Conservation (phyloP, 1,140 invertebrate species). For the Lepidurus apus region DNA sequence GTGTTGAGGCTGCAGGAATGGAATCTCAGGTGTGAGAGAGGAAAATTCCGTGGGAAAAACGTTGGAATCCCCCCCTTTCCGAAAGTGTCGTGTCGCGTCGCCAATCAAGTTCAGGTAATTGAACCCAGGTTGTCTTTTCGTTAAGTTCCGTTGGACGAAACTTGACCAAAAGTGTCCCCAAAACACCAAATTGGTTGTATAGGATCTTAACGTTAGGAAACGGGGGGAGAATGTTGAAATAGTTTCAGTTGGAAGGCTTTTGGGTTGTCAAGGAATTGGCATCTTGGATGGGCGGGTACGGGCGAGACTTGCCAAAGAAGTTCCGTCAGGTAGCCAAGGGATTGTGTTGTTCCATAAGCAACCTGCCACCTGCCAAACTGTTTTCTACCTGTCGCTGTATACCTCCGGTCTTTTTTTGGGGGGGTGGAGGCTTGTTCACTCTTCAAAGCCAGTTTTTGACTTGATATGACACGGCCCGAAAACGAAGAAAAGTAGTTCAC, state of each 20-base stretch:
- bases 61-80: not conserved
- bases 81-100: not conserved
- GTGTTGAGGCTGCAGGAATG: no score
- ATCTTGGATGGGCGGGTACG: not conserved
- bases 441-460: slow-evolving; percentile 8
- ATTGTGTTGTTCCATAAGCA: not conserved
- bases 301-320: not conserved
- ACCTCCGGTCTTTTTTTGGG: not conserved
- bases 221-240: not conserved
- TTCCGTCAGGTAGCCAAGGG: not conserved
- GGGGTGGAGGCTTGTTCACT: not conserved
- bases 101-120: slow-evolving; percentile 11
- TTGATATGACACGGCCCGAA: slow-evolving; percentile 8
- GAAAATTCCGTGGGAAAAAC: not conserved
- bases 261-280: slow-evolving; percentile 3
- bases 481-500: slow-evolving; percentile 18
- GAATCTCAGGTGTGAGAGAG: not conserved
- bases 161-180: no score
- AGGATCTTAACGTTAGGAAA: no score
- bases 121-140: not conserved
- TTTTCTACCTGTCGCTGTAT: no score
- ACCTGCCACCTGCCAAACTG: slow-evolving; percentile 5
- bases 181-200: not conserved
- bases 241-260: not conserved
- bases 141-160: no score